phyloP scores from a whole-genome alignment of 1,140 invertebrate genomes.

The Scaptomyza hsui region DNA sequence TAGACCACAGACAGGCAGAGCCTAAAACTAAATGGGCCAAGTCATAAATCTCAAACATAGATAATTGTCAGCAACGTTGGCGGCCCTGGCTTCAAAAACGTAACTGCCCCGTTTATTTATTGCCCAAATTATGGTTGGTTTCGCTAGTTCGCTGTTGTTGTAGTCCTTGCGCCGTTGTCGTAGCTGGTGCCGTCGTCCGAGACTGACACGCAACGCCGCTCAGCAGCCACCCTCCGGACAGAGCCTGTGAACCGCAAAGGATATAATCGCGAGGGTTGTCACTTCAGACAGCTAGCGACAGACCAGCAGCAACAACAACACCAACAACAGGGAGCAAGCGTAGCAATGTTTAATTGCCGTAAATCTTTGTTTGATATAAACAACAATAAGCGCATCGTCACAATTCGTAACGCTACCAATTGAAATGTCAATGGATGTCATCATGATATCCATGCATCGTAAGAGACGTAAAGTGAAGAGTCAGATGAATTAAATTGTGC shows the following conservation, averaged over 20 bases:
- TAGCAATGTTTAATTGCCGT: constrained; percentile 82
- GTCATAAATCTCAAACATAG: constrained; percentile 77
- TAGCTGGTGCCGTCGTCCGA: constrained; percentile 14
- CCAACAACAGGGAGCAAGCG: constrained; percentile 10
- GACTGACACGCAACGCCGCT: constrained; percentile 70
- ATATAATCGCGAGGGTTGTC: constrained; percentile 80
- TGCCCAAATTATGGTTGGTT: constrained; percentile 68
- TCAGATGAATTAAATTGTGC: constrained; percentile 13
- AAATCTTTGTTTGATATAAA: constrained; percentile 84
- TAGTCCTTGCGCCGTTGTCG: constrained; percentile 17
- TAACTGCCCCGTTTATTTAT: constrained; percentile 72
- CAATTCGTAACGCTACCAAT: constrained; percentile 71
- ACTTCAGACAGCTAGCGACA: constrained; percentile 29
- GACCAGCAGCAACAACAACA: constrained; percentile 32
- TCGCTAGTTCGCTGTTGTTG: constrained; percentile 5
- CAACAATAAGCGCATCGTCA: constrained; percentile 61
- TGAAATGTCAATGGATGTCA: constrained; percentile 67
- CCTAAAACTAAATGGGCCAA: constrained; percentile 29
- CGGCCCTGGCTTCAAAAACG: constrained; percentile 43
- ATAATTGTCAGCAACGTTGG: constrained; percentile 66
- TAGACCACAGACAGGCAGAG: constrained; percentile 17
- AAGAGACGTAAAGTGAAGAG: constrained; percentile 43
- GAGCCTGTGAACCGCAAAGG: constrained; percentile 75
- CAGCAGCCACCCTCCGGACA: constrained; percentile 28
- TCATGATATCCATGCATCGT: constrained; percentile 49